Percentiles rank a stretch among this genome's conserved stretches.
phyloP scores from a whole-genome alignment of 2,888 invertebrate genomes.

The Brachylomia viminalis region DNA sequence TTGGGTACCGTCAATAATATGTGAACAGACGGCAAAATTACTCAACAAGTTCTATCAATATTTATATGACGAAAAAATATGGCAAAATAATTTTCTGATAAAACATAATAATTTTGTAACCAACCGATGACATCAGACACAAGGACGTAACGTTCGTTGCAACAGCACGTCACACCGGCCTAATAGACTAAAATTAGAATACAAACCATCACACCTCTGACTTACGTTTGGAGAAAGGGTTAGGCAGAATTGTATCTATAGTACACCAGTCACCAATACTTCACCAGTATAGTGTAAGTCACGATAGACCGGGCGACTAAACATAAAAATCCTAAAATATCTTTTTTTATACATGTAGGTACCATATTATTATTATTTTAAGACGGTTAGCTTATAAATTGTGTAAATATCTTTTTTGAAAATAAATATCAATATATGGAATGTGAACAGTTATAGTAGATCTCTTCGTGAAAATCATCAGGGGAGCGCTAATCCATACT shows the following conservation, averaged over 20 bases:
- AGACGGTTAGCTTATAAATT: background rate
- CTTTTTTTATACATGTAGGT: background rate
- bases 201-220: background rate
- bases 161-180: conserved; percentile 10
- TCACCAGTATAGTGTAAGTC: no score
- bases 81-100: conserved; percentile 32
- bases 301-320: background rate
- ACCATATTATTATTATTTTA: background rate
- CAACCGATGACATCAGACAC: conserved; percentile 20
- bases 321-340: background rate
- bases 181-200: conserved; percentile 5
- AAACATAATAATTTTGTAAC: conserved; percentile 49
- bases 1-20: conserved; percentile 1
- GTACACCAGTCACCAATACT: background rate
- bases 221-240: background rate
- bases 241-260: background rate
- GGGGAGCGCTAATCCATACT: no score
- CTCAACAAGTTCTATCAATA: conserved; percentile 39
- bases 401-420: background rate
- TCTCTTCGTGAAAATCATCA: background rate
- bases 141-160: conserved; percentile 21
- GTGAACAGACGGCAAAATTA: conserved; percentile 17
- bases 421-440: conserved; percentile 2
- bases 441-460: background rate
- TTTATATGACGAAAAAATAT: conserved; percentile 34